Percentiles rank a stretch among this genome's conserved stretches.
Evolutionary conservation across 2,797 vertebrate genomes (phyloP).

Genomic region (Galagoides demidoff): DNA sequence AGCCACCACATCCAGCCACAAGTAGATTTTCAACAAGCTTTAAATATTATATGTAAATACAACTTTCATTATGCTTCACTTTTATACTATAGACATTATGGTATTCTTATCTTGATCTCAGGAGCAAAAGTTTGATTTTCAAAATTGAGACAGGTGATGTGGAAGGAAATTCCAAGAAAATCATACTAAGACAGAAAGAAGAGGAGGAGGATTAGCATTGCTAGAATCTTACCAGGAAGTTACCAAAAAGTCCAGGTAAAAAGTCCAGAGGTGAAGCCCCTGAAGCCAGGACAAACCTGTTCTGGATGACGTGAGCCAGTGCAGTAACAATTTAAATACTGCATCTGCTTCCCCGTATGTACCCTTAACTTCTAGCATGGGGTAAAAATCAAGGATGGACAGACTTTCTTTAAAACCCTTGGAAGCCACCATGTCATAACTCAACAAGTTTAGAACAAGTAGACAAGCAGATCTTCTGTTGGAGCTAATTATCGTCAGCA

Average conservation of each 20-base stretch:
- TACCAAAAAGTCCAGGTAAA: not conserved
- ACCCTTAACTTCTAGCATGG: not conserved
- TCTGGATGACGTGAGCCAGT: not conserved
- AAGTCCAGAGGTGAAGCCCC: not conserved
- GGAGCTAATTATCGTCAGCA: not conserved
- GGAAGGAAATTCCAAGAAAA: not conserved
- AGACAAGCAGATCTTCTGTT: not conserved
- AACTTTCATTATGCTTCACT: conserved; percentile 12
- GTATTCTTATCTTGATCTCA: not conserved
- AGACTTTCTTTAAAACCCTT: conserved; percentile 10
- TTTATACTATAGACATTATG: not conserved
- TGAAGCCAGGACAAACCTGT: not conserved
- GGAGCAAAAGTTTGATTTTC: conserved; percentile 34
- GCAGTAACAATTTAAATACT: not conserved
- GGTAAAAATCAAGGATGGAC: not conserved
- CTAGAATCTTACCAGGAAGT: not conserved
- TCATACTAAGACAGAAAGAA: not conserved
- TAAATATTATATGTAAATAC: not conserved
- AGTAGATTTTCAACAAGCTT: not conserved
- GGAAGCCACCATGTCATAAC: not conserved
- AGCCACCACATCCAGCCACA: too few relatives aligned
- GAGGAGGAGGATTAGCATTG: not conserved
- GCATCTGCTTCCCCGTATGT: not conserved
- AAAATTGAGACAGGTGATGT: not conserved
- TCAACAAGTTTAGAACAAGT: not conserved